Percentiles rank a stretch among this genome's conserved stretches.
These are phyloP conservation scores for Tringa solitaria DNA, from an alignment of 2,113 vertebrate genomes.

Conservation along the genomic window DNA sequence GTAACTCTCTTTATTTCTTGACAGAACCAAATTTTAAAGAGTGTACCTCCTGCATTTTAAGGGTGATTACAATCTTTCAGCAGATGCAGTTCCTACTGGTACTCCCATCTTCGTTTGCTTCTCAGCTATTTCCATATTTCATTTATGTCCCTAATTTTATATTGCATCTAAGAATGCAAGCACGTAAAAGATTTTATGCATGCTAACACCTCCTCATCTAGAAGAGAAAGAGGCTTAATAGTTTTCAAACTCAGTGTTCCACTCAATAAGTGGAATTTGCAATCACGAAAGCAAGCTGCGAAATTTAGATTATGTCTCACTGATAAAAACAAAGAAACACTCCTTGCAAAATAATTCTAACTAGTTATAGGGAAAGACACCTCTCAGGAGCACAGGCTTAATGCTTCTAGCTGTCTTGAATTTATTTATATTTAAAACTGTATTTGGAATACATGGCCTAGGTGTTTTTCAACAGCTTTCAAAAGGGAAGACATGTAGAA, in stretches of 20 bases:
- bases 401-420: neutral
- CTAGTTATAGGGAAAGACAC: neutral
- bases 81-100: neutral
- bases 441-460: neutral
- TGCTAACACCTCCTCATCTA: neutral
- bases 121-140: neutral
- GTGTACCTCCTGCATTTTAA: neutral
- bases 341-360: neutral
- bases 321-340: neutral
- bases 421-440: neutral
- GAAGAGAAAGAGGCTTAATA: neutral
- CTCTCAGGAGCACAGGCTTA: neutral
- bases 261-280: neutral
- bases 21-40: neutral
- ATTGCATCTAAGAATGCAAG: neutral
- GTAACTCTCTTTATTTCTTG: neutral
- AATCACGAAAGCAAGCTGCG: neutral
- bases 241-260: neutral
- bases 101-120: neutral
- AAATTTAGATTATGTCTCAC: neutral
- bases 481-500: neutral
- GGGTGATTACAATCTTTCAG: neutral
- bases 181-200: neutral
- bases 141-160: neutral
- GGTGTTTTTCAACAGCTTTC: neutral